Base-by-base conservation (phyloP, 1,140 invertebrate species). In the Oedothorax gibbosus region DNA sequence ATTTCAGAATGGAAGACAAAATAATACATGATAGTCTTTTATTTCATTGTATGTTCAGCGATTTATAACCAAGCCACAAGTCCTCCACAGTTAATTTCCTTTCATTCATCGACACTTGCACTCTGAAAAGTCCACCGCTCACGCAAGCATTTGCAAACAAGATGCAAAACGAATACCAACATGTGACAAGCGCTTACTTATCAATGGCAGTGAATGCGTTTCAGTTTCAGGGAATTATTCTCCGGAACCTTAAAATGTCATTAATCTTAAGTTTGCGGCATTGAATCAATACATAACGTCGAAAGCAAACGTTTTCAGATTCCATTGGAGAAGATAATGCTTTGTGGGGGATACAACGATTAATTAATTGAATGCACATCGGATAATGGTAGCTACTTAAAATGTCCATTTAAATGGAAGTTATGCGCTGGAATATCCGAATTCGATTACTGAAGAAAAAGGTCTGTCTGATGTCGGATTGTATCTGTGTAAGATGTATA, bases 201-300 rank as follows among this genome's bases (percentile, higher is more conserved):
- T 71, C 50, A n/a, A 71, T 15, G 21, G 15, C 15, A 35, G 35
- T 7, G n/a, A 20, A 71, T 53, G 50, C 51, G 50, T 71, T 71
- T 18, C 20, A 8, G 50, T 71, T 18, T 53, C 69, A 18, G 49
- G 14, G 54, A 71, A 71, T 71, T 51, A 71, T 71, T 71, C 54
- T 71, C 69, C 20, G 15, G 69, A 71, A 71, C 51, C 69, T 71
- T 71, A 51, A 71, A 51, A 20, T 71, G 50, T 54, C 69, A 71
- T 71, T 71, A 71, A 71, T 71, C 69, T 71, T 53, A 71, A 71
- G 69, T 71, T 71, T 71, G 69, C 54, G 69, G 51, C 69, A 54
- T 51, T 51, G 14, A 51, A 53, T 71, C 69, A n/a, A 71, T 71
- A 53, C 69, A 71, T 71, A 14, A 18, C 69, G 69, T 71, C 69